These are phyloP conservation scores for Salpingus planirostris DNA, from an alignment of 2,888 invertebrate species.

Conservation along the genomic window DNA sequence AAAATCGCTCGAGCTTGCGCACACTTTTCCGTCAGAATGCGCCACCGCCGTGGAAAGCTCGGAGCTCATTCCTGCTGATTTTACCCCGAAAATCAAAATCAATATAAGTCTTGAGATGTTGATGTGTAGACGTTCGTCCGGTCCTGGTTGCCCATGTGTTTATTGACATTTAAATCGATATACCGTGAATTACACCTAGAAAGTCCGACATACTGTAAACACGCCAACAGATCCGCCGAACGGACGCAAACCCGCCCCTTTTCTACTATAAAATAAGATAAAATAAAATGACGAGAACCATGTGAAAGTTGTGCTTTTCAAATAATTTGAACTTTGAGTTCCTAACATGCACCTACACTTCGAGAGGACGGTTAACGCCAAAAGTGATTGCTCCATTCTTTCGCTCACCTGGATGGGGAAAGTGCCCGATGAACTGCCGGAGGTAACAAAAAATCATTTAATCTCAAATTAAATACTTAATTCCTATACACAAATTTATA, in stretches of 20 bases:
- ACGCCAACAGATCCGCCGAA: constrained; percentile 3
- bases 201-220: too few species aligned
- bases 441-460: too few species aligned
- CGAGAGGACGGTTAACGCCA: constrained; percentile 85
- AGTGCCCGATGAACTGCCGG: constrained; percentile 90
- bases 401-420: constrained; percentile 98
- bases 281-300: too few species aligned
- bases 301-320: constrained; percentile 6
- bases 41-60: constrained; percentile 20
- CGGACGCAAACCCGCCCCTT: constrained; percentile 1
- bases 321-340: constrained; percentile 1
- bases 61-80: constrained; percentile 21
- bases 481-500: too few species aligned
- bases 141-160: constrained; percentile 11
- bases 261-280: too few species aligned
- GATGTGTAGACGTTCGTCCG: constrained; percentile 21
- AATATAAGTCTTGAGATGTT: constrained; percentile 30
- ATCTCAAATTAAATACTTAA: too few species aligned
- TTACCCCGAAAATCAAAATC: constrained; percentile 34
- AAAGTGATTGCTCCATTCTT: constrained; percentile 90
- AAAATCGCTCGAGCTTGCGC: constrained; percentile 15
- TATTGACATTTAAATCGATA: constrained; percentile 12
- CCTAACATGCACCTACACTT: constrained; percentile 91
- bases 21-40: constrained; percentile 19
- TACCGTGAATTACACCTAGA: constrained; percentile 4